Percentiles rank a stretch among this genome's conserved stretches.
Conservation (phyloP, 2,113 vertebrate genomes). For the Rhinogobius similis region DNA sequence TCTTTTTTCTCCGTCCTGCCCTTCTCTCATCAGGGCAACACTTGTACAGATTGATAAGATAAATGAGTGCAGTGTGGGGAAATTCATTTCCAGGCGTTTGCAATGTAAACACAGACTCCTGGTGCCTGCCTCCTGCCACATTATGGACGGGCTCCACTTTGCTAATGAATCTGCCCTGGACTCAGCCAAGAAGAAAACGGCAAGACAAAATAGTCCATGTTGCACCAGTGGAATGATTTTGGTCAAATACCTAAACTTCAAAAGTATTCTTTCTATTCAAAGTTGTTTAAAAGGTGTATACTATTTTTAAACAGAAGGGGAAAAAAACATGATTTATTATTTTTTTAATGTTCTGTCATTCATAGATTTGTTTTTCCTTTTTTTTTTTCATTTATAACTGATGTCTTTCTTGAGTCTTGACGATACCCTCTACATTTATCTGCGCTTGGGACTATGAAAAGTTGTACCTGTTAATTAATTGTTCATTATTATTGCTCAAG, state of each 20-base stretch:
- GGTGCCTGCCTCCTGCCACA: conserved; percentile 62
- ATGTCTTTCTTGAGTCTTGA: background rate
- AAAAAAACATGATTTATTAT: too few species aligned
- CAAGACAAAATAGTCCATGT: conserved; percentile 25
- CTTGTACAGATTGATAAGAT: conserved; percentile 68
- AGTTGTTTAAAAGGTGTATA: background rate
- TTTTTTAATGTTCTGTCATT: too few species aligned
- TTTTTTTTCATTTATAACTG: background rate
- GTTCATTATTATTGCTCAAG: background rate
- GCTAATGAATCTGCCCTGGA: conserved; percentile 35
- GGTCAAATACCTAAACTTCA: background rate
- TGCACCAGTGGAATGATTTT: background rate
- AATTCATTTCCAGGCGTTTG: conserved; percentile 72
- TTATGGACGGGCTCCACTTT: conserved; percentile 52
- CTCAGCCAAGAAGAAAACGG: conserved; percentile 13
- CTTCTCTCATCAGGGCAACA: conserved; percentile 51
- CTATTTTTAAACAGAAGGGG: background rate
- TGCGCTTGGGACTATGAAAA: too few species aligned
- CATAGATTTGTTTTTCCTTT: too few species aligned
- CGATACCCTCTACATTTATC: too few species aligned
- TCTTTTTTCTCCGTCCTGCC: conserved; percentile 34
- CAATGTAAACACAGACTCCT: conserved; percentile 75
- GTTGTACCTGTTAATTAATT: background rate
- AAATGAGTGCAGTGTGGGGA: conserved; percentile 67
- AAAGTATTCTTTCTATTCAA: background rate